phyloP scores from a whole-genome alignment of 2,113 vertebrate genomes.

The Rhombomys opimus region DNA sequence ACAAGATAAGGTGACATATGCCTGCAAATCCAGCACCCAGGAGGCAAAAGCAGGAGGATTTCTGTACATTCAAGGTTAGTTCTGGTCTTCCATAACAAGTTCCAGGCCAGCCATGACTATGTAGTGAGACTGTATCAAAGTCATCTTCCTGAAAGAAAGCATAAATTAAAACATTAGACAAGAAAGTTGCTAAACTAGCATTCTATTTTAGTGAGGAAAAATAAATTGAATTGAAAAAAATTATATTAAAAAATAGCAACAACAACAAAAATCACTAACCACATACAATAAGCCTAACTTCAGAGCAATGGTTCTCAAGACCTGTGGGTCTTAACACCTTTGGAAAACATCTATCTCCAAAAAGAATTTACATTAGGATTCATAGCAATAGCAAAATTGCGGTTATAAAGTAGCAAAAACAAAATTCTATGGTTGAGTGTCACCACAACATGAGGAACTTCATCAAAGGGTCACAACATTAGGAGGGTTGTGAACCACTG shows the following conservation, averaged over 20 bases:
- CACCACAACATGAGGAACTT: neutral
- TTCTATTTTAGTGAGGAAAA: slow-evolving; percentile 2
- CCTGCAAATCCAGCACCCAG: neutral
- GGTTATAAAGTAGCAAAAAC: neutral
- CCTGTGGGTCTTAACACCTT: neutral
- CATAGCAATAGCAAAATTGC: neutral
- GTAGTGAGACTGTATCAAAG: neutral
- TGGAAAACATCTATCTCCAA: neutral
- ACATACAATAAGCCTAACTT: neutral
- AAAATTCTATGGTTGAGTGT: neutral
- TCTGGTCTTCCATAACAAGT: neutral
- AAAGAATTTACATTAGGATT: neutral
- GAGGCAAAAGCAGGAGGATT: neutral
- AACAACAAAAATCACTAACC: neutral
- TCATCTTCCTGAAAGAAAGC: neutral
- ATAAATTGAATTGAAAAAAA: neutral
- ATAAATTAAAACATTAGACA: neutral
- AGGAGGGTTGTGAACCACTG: neutral
- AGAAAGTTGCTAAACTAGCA: neutral
- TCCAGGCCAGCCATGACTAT: neutral
- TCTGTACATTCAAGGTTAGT: neutral
- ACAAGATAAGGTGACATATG: no score
- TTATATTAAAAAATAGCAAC: neutral
- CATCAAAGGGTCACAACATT: neutral
- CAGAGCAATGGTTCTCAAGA: neutral